Percentiles rank a stretch among this genome's conserved stretches.
Evolutionary conservation across 2,797 vertebrate genomes (phyloP).

Genomic region (Poeciliopsis turneri): DNA sequence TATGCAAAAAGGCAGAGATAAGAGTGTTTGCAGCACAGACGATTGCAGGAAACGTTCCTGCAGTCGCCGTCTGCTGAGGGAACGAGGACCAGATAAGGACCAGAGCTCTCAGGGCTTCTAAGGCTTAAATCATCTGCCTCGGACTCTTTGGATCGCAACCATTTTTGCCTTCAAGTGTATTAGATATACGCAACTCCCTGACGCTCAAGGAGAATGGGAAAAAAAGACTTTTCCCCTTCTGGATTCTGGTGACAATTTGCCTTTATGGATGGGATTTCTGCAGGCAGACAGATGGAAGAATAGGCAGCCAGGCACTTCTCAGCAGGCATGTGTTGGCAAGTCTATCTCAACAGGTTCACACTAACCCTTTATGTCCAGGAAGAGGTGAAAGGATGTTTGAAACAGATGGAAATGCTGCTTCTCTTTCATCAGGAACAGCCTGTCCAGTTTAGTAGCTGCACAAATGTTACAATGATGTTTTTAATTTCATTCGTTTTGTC

Average conservation of each 20-base stretch:
- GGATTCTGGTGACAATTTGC: conserved; percentile 48
- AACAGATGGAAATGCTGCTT: background rate
- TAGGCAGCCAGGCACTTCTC: conserved; percentile 59
- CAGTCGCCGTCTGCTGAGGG: conserved; percentile 41
- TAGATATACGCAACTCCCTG: conserved; percentile 56
- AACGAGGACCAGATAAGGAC: conserved; percentile 67
- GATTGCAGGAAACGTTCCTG: conserved; percentile 53
- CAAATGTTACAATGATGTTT: background rate
- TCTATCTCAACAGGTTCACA: conserved; percentile 26
- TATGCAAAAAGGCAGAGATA: conserved; percentile 60
- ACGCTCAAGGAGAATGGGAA: conserved; percentile 49
- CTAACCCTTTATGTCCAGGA: conserved; percentile 32
- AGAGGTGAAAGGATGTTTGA: conserved; percentile 21
- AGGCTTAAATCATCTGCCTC: conserved; percentile 61
- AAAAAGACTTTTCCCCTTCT: conserved; percentile 28
- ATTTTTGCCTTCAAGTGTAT: conserved; percentile 64
- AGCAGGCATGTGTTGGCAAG: conserved; percentile 56
- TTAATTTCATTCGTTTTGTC: background rate
- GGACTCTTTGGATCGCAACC: conserved; percentile 54
- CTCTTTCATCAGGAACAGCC: background rate
- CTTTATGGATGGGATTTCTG: conserved; percentile 51
- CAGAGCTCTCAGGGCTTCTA: conserved; percentile 61
- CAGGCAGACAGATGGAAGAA: conserved; percentile 66
- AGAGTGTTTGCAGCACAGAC: conserved; percentile 50
- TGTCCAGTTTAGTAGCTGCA: background rate